Conservation (phyloP, 1,140 invertebrate species). For the Holotrichia oblita region DNA sequence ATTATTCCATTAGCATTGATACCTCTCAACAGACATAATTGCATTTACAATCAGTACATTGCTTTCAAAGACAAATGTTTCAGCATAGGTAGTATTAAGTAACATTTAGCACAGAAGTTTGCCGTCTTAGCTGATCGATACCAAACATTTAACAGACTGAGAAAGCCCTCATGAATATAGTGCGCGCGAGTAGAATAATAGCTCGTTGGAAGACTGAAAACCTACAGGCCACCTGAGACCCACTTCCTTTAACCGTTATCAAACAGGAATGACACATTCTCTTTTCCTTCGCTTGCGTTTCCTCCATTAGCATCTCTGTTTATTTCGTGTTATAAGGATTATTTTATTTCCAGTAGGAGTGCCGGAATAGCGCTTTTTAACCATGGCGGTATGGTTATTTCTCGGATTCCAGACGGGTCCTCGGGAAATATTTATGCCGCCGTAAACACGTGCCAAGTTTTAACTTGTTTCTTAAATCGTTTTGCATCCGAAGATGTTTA, state of each 20-base stretch:
- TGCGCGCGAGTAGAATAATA: conserved; percentile 27
- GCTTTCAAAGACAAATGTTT: background rate
- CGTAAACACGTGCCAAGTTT: conserved; percentile 7
- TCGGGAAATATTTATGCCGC: conserved; percentile 15
- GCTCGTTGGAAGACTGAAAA: conserved; percentile 24
- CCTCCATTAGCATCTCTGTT: conserved; percentile 32
- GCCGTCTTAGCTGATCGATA: background rate
- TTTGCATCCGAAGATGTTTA: conserved; percentile 2
- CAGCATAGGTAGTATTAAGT: background rate
- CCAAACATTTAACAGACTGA: conserved; percentile 23
- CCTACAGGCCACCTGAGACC: conserved; percentile 30
- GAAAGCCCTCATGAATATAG: conserved; percentile 28
- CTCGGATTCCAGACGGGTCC: conserved; percentile 35
- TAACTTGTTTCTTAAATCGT: conserved; percentile 32
- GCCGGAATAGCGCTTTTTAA: conserved; percentile 10
- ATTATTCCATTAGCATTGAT: too few species aligned
- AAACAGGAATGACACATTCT: conserved; percentile 27
- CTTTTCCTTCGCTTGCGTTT: conserved; percentile 19
- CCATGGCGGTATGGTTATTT: background rate
- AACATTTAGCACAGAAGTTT: background rate
- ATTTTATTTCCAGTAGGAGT: conserved; percentile 14
- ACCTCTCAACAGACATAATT: too few species aligned
- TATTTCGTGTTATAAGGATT: conserved; percentile 31
- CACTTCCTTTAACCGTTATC: conserved; percentile 26
- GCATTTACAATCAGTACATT: too few species aligned